Evolutionary conservation across 2,113 vertebrate genomes (phyloP).

Genomic region (Opisthocomus hoazin): DNA sequence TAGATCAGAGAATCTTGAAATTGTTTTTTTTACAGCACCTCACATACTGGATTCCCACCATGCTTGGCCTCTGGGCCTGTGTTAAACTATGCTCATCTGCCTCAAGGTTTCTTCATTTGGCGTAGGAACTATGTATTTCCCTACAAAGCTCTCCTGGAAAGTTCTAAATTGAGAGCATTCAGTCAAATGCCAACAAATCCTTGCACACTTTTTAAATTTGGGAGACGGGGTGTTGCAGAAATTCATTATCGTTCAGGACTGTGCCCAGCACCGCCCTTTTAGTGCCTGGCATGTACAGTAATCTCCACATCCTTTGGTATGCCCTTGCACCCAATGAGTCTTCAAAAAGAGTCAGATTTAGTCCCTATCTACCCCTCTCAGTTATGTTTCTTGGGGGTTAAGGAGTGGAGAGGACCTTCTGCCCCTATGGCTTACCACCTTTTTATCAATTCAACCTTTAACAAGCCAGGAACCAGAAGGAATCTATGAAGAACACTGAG

Average conservation of each 20-base stretch:
- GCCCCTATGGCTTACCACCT: neutral
- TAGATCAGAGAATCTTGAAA: neutral
- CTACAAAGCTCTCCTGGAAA: neutral
- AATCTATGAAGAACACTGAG: neutral
- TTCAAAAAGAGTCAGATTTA: neutral
- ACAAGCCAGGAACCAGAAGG: neutral
- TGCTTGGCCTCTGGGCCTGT: neutral
- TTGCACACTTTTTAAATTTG: neutral
- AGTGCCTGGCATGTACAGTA: neutral
- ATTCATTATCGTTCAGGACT: no score
- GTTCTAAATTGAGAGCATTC: neutral
- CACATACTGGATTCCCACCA: neutral
- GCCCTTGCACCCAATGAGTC: neutral
- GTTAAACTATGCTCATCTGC: neutral
- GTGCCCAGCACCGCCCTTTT: neutral
- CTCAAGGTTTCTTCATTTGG: neutral
- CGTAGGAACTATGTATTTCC: neutral
- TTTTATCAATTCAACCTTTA: neutral
- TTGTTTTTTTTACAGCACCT: neutral
- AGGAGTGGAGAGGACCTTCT: neutral
- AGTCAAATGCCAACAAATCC: neutral
- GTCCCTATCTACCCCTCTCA: neutral
- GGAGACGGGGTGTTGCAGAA: neutral
- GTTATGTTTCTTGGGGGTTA: neutral
- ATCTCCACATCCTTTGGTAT: neutral